phyloP scores from a whole-genome alignment of 2,888 invertebrate species.

The Clanis bilineata region DNA sequence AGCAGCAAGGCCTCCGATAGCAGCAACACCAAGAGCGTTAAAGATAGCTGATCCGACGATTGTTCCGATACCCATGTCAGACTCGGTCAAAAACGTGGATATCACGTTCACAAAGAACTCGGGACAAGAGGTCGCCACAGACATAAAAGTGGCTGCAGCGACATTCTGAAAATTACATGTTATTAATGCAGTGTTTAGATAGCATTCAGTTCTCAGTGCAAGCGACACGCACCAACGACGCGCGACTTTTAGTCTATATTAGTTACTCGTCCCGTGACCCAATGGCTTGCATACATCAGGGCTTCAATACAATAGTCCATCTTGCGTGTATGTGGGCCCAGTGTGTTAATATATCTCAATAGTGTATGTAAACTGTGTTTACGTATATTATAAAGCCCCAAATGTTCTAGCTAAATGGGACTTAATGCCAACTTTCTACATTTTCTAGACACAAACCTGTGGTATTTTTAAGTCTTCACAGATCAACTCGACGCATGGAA shows the following conservation, averaged over 20 bases:
- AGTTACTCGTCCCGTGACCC: too few relatives aligned
- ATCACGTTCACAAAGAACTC: conserved; percentile 96
- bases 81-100: conserved; percentile 91
- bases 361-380: too few relatives aligned
- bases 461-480: conserved; percentile 90
- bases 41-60: conserved; percentile 94
- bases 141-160: conserved; percentile 98
- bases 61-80: conserved; percentile 93
- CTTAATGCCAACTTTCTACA: too few relatives aligned
- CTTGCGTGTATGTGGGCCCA: too few relatives aligned
- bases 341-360: too few relatives aligned
- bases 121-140: conserved; percentile 96
- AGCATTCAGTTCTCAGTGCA: too few relatives aligned
- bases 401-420: too few relatives aligned
- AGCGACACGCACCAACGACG: too few relatives aligned
- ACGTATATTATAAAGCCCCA: too few relatives aligned
- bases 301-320: too few relatives aligned
- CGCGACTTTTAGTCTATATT: too few relatives aligned
- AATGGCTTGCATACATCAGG: too few relatives aligned
- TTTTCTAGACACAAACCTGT: conserved; percentile 66
- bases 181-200: background rate
- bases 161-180: conserved; percentile 85
- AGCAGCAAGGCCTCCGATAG: conserved; percentile 89
- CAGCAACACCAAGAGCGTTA: conserved; percentile 92
- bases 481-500: conserved; percentile 94